These are phyloP conservation scores for Trichomycterus rosablanca DNA, from an alignment of 2,113 vertebrate species.

Conservation along the genomic window DNA sequence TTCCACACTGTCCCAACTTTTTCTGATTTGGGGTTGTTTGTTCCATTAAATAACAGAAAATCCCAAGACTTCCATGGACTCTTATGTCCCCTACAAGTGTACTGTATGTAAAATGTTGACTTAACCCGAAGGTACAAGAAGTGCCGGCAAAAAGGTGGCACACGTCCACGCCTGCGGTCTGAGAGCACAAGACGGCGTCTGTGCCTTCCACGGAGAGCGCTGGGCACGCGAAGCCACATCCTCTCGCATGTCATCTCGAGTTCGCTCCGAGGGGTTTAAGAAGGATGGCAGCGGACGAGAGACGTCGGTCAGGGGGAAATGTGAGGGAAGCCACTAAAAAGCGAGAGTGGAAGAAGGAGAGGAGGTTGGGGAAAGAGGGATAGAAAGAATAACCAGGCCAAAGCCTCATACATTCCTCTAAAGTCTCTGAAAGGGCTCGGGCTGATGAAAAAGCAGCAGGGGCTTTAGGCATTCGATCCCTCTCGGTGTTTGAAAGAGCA, in stretches of 20 bases:
- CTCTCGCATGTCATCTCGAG: conserved; percentile 44
- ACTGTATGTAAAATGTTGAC: too few species aligned
- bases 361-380: conserved; percentile 8
- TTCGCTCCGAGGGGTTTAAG: conserved; percentile 26
- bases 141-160: conserved; percentile 25
- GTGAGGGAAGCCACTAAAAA: conserved; percentile 35
- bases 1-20: too few species aligned
- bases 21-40: too few species aligned
- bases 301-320: conserved; percentile 17
- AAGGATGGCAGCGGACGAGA: conserved; percentile 37
- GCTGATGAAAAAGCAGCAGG: conserved; percentile 21
- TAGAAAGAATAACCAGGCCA: conserved; percentile 30
- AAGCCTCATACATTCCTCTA: conserved; percentile 13
- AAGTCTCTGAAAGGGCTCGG: conserved; percentile 18
- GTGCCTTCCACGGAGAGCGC: conserved; percentile 8
- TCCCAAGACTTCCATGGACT: too few species aligned
- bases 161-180: conserved; percentile 16
- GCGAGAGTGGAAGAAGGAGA: too few species aligned
- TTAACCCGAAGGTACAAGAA: too few species aligned
- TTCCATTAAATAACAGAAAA: too few species aligned
- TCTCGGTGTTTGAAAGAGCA: conserved; percentile 28
- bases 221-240: conserved; percentile 39
- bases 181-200: conserved; percentile 28
- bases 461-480: conserved; percentile 33
- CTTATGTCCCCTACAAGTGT: too few species aligned